Base-by-base conservation (phyloP, 2,888 invertebrate genomes). In the Ophion costatus region DNA sequence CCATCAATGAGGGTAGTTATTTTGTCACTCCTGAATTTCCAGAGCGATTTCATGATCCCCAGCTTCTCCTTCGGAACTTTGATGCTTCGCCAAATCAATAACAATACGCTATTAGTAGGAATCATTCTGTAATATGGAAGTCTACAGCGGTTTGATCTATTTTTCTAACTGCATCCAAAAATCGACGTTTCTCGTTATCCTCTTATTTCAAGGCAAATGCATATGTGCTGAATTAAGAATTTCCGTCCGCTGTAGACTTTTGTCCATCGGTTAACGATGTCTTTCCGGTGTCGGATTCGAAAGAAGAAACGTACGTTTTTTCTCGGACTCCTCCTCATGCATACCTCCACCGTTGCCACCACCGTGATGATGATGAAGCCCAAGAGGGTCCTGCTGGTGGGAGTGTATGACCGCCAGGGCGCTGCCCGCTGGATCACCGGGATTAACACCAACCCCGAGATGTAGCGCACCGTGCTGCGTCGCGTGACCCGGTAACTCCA, bases 281-380 rank as follows among this genome's bases (percentile, higher is more conserved):
- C 1, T 67, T 61, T 77, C 56, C 56, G n/a, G 51, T 63, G 45
- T 80, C 87, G 91, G 89, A 92, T 90, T 91, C 91, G 88, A 90
- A 91, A 92, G 91, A 92, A 91, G 91, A 93, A 93, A 93, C 92
- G 89, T 93, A 93, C 93, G 93, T 92, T 93, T 92, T 90, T 93
- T 93, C 92, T 93, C 92, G 90, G 91, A 91, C 75, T 92, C 92
- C 90, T 92, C 92, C 91, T 93, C 92, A 90, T 91, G 89, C 92
- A 93, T 93, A 92, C 93, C 93, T 93, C 93, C 93, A 87, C 90
- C 89, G 89, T 92, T 92, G 80, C 91, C 85, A 82, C 89, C 89
- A 69, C 89, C 89, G 83, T 92, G 92, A 85, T 93, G 93, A 89
- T 93, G 93, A 87, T 93, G 93, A 88, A 93, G 91, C 83, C 91